phyloP scores from a whole-genome alignment of 2,113 vertebrate species.

The Osmerus eperlanus region DNA sequence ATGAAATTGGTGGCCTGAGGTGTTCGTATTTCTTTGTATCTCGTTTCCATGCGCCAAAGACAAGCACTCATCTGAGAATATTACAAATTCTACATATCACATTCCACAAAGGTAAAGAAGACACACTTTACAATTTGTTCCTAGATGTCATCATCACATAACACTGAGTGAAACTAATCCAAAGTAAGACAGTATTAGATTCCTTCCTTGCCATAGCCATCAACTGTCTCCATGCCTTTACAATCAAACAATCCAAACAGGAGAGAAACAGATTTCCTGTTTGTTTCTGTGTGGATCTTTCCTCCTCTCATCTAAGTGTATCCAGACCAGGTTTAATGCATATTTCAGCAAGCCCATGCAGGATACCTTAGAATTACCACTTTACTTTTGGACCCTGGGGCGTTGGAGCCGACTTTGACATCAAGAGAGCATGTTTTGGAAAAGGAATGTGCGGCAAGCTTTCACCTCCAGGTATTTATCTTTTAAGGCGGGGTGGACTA shows the following conservation, averaged over 20 bases:
- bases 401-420: constrained; percentile 89
- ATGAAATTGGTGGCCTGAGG: neutral
- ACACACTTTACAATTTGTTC: neutral
- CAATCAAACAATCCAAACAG: constrained; percentile 40
- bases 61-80: neutral
- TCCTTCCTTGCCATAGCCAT: neutral
- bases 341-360: constrained; percentile 96
- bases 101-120: neutral
- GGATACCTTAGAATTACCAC: constrained; percentile 87
- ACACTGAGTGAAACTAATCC: neutral
- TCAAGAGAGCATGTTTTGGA: constrained; percentile 86
- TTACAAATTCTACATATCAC: neutral
- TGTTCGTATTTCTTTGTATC: too few relatives aligned
- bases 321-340: constrained; percentile 87
- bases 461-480: constrained; percentile 94
- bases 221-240: neutral
- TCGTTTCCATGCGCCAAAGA: too few relatives aligned
- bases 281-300: constrained; percentile 54
- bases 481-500: constrained; percentile 72
- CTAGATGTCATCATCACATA: neutral
- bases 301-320: constrained; percentile 67
- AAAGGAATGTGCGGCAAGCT: constrained; percentile 93
- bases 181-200: neutral
- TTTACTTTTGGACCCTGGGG: constrained; percentile 82
- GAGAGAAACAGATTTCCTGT: constrained; percentile 42